A percentile compares a stretch with the other conserved stretches of the same genome.
Evolutionary conservation across 1,140 invertebrate genomes (phyloP).

Genomic region (Saccostrea echinata): DNA sequence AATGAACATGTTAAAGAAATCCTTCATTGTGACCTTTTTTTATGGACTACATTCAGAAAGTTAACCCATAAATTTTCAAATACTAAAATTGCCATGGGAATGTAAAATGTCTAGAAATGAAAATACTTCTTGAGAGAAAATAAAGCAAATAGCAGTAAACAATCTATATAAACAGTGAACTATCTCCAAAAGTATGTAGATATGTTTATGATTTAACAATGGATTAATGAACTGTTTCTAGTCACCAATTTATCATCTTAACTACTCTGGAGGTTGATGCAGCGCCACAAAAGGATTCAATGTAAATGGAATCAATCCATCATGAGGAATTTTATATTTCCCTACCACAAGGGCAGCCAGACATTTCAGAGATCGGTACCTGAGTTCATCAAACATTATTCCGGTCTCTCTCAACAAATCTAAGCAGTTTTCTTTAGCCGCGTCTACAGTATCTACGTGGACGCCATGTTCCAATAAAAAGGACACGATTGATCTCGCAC

Average conservation of each 20-base stretch:
- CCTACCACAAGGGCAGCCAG: conserved; percentile 36
- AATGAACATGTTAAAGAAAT: too few species aligned
- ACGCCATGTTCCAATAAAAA: conserved; percentile 38
- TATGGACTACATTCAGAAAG: too few species aligned
- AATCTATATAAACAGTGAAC: too few species aligned
- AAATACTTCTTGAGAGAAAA: too few species aligned
- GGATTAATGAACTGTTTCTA: too few species aligned
- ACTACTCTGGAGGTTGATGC: not conserved
- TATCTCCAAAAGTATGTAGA: too few species aligned
- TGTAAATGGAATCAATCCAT: not conserved
- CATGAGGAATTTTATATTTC: conserved; percentile 43
- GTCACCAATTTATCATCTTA: not conserved
- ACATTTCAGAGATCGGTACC: conserved; percentile 37
- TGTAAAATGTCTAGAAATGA: too few species aligned
- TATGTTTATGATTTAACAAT: too few species aligned
- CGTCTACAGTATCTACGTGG: conserved; percentile 37
- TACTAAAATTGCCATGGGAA: too few species aligned
- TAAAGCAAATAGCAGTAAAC: too few species aligned
- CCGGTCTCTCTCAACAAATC: not conserved
- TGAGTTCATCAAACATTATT: conserved; percentile 15
- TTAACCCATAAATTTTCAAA: too few species aligned
- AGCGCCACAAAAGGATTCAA: conserved; percentile 28
- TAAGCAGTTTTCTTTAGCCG: not conserved
- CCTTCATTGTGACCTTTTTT: too few species aligned
- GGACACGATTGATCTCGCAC: not conserved